Evolutionary conservation across 2,888 invertebrate genomes (phyloP).

Genomic region (Acanthosepion pharaonis): DNA sequence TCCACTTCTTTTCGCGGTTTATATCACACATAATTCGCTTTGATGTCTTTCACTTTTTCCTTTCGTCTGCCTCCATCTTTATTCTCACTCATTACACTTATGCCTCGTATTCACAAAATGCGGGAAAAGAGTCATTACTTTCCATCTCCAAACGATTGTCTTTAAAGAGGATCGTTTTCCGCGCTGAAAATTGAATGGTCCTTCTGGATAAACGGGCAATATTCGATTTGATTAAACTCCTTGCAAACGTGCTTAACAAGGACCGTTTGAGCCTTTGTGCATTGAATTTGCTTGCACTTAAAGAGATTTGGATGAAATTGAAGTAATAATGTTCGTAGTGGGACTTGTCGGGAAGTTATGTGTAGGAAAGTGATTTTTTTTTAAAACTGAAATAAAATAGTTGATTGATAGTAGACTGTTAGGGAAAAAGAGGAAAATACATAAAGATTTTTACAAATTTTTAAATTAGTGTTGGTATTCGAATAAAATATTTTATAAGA

Average conservation of each 20-base stretch:
- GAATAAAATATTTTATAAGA: neutral
- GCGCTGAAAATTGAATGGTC: neutral
- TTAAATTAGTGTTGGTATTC: neutral
- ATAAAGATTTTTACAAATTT: too few species aligned
- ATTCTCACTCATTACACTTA: too few species aligned
- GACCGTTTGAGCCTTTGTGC: neutral
- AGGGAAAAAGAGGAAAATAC: neutral
- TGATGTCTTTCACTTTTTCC: neutral
- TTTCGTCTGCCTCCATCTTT: neutral
- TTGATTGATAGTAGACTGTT: neutral
- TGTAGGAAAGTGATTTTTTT: neutral
- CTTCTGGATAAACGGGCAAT: neutral
- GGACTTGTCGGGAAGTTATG: neutral
- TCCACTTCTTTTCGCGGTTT: neutral
- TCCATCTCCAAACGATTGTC: neutral
- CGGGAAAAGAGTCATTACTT: neutral
- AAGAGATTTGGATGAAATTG: neutral
- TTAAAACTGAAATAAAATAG: neutral
- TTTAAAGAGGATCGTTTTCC: conserved; percentile 2
- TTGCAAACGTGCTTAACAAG: neutral
- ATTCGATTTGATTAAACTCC: neutral
- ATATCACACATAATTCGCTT: neutral
- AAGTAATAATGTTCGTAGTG: neutral
- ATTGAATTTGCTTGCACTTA: neutral
- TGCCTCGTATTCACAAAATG: neutral